phyloP scores from a whole-genome alignment of 2,113 vertebrate genomes.

The Macrotis lagotis region DNA sequence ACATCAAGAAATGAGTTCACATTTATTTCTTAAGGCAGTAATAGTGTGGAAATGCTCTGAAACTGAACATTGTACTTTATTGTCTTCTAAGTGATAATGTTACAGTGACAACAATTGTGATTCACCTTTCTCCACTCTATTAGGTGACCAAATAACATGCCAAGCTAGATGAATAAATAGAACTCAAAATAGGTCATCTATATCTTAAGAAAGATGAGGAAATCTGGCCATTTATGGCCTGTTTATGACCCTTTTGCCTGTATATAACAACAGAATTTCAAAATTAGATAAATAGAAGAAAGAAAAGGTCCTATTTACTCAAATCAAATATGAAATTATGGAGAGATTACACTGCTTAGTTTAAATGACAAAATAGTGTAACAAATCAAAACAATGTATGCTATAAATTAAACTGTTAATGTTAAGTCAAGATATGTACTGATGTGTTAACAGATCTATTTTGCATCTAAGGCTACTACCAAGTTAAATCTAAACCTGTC shows the following conservation, averaged over 20 bases:
- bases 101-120: constrained; percentile 58
- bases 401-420: constrained; percentile 53
- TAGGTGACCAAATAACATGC: constrained; percentile 64
- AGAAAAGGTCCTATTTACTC: constrained; percentile 40
- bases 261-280: constrained; percentile 46
- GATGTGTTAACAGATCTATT: constrained; percentile 53
- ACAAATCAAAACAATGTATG: constrained; percentile 51
- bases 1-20: not conserved
- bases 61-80: constrained; percentile 37
- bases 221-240: constrained; percentile 67
- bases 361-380: constrained; percentile 46
- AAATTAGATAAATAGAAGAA: constrained; percentile 10
- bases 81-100: constrained; percentile 50
- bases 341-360: constrained; percentile 34
- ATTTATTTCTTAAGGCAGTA: not conserved
- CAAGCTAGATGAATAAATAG: constrained; percentile 61
- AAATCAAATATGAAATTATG: constrained; percentile 53
- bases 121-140: constrained; percentile 67
- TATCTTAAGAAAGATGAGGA: constrained; percentile 52
- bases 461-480: constrained; percentile 52
- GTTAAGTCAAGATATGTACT: constrained; percentile 34
- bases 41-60: constrained; percentile 26
- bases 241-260: too few species aligned
- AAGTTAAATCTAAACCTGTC: constrained; percentile 21
- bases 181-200: constrained; percentile 55